These are phyloP conservation scores for Pogonognathellus flavescens DNA, from an alignment of 1,140 invertebrate species.

Conservation along the genomic window DNA sequence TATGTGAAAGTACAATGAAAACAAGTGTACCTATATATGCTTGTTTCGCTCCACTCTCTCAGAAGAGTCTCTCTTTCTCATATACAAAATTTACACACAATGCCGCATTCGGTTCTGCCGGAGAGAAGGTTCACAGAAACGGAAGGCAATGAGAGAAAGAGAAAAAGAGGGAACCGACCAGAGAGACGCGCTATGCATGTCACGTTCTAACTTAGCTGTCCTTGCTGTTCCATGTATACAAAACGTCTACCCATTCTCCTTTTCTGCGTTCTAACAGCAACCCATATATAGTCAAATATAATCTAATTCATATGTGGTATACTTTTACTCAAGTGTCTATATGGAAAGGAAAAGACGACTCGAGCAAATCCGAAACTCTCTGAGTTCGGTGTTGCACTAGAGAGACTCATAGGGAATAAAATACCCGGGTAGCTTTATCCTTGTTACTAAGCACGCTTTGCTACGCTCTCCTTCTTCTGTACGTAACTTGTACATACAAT, in stretches of 20 bases:
- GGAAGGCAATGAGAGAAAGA: background rate
- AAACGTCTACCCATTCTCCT: background rate
- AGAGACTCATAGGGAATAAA: background rate
- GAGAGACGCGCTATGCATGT: background rate
- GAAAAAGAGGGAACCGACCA: slow-evolving; percentile 3
- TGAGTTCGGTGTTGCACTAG: background rate
- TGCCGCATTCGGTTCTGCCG: background rate
- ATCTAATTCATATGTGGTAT: slow-evolving; percentile 9
- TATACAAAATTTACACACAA: too few species aligned
- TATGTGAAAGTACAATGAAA: background rate
- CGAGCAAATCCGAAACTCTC: slow-evolving; percentile 1
- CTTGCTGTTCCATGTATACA: background rate
- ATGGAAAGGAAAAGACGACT: background rate
- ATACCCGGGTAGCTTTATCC: too few species aligned
- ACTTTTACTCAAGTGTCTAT: background rate
- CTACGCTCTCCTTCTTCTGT: background rate
- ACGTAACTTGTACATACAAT: too few species aligned
- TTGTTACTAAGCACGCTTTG: background rate
- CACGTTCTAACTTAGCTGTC: slow-evolving; percentile 9
- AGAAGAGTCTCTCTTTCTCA: too few species aligned
- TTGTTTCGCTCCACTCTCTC: too few species aligned
- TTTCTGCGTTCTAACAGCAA: background rate
- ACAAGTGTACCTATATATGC: too few species aligned
- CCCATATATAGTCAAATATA: background rate
- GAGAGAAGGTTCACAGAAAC: background rate